A percentile compares a stretch with the other conserved stretches of the same genome.
Conservation (phyloP, 1,140 invertebrate genomes). For the Drosophila cardini region DNA sequence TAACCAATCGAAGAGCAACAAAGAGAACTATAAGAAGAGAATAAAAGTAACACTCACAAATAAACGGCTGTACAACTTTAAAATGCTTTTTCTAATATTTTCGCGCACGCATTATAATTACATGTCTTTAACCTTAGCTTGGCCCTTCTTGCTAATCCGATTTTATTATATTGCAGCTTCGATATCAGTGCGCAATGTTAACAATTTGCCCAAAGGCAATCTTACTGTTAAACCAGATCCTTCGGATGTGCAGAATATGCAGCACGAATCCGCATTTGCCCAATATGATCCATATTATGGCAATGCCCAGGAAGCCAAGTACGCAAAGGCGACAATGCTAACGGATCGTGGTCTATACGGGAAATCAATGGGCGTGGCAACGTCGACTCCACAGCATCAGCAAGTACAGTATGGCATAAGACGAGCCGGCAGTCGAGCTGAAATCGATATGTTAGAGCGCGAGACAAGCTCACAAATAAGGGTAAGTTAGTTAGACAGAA, state of each 20-base stretch:
- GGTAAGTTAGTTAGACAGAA: conserved; percentile 61
- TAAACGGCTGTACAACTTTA: conserved; percentile 40
- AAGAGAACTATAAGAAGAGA: not conserved
- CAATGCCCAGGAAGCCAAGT: conserved; percentile 73
- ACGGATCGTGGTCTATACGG: conserved; percentile 68
- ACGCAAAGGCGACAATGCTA: conserved; percentile 77
- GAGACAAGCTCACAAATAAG: conserved; percentile 82
- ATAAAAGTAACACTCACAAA: not conserved
- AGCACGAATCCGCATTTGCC: conserved; percentile 62
- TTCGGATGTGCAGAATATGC: conserved; percentile 51
- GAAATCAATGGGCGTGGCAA: conserved; percentile 42
- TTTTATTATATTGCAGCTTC: conserved; percentile 67
- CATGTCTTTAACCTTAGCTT: conserved; percentile 34
- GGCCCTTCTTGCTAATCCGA: conserved; percentile 8
- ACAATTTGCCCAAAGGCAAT: conserved; percentile 80
- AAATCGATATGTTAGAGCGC: conserved; percentile 83
- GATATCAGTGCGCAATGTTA: conserved; percentile 83
- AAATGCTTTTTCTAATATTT: conserved; percentile 63
- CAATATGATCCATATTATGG: conserved; percentile 78
- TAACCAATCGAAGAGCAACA: not conserved
- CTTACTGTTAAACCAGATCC: conserved; percentile 83
- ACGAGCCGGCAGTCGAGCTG: conserved; percentile 78
- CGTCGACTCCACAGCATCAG: conserved; percentile 71
- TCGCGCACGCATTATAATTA: conserved; percentile 77
- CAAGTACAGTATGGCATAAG: conserved; percentile 65